Conservation (phyloP, 2,797 vertebrate species). For the Xyrichtys novacula region DNA sequence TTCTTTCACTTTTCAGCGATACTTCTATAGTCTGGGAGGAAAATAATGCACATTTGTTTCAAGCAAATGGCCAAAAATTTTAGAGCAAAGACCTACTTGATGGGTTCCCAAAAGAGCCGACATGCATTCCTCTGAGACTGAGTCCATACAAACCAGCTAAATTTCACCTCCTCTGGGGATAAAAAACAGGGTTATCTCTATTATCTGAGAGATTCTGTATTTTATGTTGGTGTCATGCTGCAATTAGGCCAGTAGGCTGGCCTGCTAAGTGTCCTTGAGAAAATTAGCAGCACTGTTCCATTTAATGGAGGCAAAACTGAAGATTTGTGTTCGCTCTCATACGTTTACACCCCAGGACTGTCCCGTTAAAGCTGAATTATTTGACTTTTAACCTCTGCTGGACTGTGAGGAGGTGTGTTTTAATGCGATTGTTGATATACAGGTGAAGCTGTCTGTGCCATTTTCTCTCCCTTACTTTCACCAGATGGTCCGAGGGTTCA, state of each 20-base stretch:
- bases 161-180: constrained; percentile 30
- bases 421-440: constrained; percentile 4
- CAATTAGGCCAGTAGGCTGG: constrained; percentile 30
- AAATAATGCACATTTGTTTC: constrained; percentile 4
- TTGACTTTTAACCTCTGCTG: not conserved
- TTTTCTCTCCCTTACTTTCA: constrained; percentile 34
- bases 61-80: constrained; percentile 43
- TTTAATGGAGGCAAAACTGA: not conserved
- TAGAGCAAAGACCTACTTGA: constrained; percentile 56
- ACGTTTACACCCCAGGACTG: not conserved
- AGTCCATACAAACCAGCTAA: constrained; percentile 42
- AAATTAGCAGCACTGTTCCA: not conserved
- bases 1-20: constrained; percentile 27
- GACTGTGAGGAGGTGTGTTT: not conserved
- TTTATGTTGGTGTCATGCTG: constrained; percentile 8
- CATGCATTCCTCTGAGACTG: constrained; percentile 46
- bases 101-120: constrained; percentile 38
- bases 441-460: constrained; percentile 21
- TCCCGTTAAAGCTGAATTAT: not conserved
- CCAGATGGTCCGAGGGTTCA: constrained; percentile 44
- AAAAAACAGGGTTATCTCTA: constrained; percentile 18
- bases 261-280: constrained; percentile 12
- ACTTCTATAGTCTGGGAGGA: not conserved
- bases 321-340: not conserved
- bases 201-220: constrained; percentile 33